Percentiles rank a stretch among this genome's conserved stretches.
Evolutionary conservation across 2,113 vertebrate genomes (phyloP).

Genomic region (Elephas maximus): DNA sequence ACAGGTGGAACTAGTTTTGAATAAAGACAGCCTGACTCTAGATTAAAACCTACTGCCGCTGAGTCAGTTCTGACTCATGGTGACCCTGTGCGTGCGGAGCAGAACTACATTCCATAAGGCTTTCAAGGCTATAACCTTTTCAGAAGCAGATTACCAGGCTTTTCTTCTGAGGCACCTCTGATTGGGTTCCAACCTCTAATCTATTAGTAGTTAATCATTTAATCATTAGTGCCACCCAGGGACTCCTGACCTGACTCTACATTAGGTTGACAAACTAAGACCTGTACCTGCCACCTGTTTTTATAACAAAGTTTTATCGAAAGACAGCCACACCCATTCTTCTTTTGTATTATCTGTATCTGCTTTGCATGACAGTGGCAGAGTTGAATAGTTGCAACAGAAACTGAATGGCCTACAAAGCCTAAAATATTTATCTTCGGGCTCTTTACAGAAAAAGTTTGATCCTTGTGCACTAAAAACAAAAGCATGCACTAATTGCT

Average conservation of each 20-base stretch:
- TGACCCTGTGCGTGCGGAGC: neutral
- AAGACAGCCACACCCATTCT: neutral
- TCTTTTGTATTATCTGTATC: neutral
- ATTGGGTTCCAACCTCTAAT: neutral
- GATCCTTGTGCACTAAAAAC: no score
- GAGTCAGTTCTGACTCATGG: neutral
- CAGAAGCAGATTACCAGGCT: neutral
- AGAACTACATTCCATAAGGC: neutral
- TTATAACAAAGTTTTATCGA: neutral
- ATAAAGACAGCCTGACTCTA: neutral
- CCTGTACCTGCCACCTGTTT: neutral
- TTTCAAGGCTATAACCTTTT: neutral
- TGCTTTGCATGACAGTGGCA: neutral
- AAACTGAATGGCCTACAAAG: neutral
- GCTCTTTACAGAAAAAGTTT: neutral
- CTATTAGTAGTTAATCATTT: neutral
- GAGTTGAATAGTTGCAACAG: neutral
- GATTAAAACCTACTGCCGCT: neutral
- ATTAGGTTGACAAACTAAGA: neutral
- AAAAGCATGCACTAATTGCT: neutral
- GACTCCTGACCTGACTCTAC: neutral
- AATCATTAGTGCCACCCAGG: neutral
- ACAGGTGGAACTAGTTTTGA: neutral
- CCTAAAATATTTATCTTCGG: neutral
- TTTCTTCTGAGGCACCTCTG: neutral